Evolutionary conservation across 2,113 vertebrate genomes (phyloP), one percentile per base, ranked within the genome.

Genomic region (Gasterosteus nipponicus): DNA sequence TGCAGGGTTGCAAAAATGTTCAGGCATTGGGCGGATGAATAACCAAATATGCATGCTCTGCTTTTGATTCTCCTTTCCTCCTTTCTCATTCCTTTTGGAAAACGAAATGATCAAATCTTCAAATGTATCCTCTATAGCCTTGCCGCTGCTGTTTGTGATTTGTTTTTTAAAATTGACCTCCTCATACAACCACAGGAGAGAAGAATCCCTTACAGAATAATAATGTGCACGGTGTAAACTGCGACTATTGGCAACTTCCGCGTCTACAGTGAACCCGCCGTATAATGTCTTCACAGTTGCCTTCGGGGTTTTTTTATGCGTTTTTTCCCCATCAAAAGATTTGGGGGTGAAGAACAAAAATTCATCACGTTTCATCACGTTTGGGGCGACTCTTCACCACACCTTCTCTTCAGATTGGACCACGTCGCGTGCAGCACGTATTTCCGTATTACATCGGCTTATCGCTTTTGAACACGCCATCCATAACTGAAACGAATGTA

Each of bases 401-500:
- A 3, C 15, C 11, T 69, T 62, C 57, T 26, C 22, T 4, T 47
- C 39, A 59, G 46, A 75, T 62, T 54, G 14, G 4, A 79, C 35
- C 16, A 49, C 47, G 44, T 51, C 22, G 41, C 38, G 12, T 4
- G 15, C 4, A 33, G 0, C 60, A 29, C 29, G 11, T 64, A 11
- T 69, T 75, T 67, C 33, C 42, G 1, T 63, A 39, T 75, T 39
- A 47, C 44, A 33, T 35, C 33, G 42, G 42, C 4, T 14, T 46
- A 70, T 54, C 3, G 58, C 66, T 66, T 14, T 11, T 10, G 8
- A 33, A 31, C n/a, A 54, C 18, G 41, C 31, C 3, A 53, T 77
- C 69, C 72, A 39, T 51, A 64, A 31, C 51, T 3, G 47, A 60
- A 66, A 61, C 53, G 19, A 79, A 85, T 77, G 69, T n/a, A 51